Conservation (phyloP, 2,888 invertebrate species). For the Matsumyia berberina region DNA sequence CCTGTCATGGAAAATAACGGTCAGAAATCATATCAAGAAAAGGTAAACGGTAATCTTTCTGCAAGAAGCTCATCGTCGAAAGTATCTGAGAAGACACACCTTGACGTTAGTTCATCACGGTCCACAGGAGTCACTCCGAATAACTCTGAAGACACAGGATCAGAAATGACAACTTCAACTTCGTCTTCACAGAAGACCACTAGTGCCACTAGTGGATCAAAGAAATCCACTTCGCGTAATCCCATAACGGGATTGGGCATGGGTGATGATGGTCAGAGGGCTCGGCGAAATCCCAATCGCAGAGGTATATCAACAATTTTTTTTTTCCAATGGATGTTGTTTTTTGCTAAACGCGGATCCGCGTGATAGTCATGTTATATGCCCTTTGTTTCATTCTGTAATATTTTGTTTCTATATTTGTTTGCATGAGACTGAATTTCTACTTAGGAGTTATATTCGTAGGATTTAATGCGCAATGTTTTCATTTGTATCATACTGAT, state of each 20-base stretch:
- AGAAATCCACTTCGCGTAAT: conserved; percentile 78
- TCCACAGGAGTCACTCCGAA: conserved; percentile 47
- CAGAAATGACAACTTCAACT: conserved; percentile 52
- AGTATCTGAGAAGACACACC: conserved; percentile 37
- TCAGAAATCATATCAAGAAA: conserved; percentile 33
- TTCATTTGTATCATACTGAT: no score
- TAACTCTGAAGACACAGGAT: conserved; percentile 57
- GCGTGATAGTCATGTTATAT: background rate
- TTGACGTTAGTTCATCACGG: conserved; percentile 21
- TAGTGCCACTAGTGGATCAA: conserved; percentile 53
- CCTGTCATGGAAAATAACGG: conserved; percentile 17
- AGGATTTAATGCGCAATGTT: background rate
- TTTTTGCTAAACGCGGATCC: background rate
- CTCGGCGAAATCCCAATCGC: conserved; percentile 77
- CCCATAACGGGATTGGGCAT: conserved; percentile 80
- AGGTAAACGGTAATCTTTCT: conserved; percentile 29
- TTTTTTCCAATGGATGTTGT: conserved; percentile 18
- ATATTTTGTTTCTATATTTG: conserved; percentile 4
- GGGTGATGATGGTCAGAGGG: conserved; percentile 78
- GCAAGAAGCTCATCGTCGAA: conserved; percentile 61
- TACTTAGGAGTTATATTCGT: background rate
- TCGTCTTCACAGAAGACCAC: conserved; percentile 48
- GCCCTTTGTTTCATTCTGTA: conserved; percentile 11
- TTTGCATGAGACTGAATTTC: conserved; percentile 16
- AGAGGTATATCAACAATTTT: conserved; percentile 75